phyloP scores from a whole-genome alignment of 2,888 invertebrate species.

The Drosophila paramelanica region DNA sequence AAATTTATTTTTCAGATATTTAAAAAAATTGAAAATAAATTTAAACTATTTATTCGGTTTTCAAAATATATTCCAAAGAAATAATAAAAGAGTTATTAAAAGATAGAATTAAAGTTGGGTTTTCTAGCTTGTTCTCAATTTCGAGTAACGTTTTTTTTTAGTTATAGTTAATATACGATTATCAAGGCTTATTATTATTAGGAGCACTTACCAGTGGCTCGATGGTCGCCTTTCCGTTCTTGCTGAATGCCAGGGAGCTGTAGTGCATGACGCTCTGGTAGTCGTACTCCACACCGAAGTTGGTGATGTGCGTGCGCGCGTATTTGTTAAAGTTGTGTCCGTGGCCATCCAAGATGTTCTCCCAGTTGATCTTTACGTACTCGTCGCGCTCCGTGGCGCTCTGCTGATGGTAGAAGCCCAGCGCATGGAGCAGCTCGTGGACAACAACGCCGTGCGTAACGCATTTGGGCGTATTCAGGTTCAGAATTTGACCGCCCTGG shows the following conservation, averaged over 20 bases:
- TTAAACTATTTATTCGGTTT: too few relatives aligned
- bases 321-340: slow-evolving; percentile 89
- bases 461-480: slow-evolving; percentile 86
- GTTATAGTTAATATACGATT: too few relatives aligned
- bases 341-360: slow-evolving; percentile 87
- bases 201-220: slow-evolving; percentile 85
- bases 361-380: slow-evolving; percentile 90
- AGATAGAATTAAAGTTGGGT: too few relatives aligned
- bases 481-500: slow-evolving; percentile 87
- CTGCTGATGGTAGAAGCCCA: slow-evolving; percentile 94
- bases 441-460: slow-evolving; percentile 88
- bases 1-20: too few relatives aligned
- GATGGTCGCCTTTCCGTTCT: slow-evolving; percentile 89
- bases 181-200: too few relatives aligned
- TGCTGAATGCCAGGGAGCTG: slow-evolving; percentile 88
- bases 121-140: too few relatives aligned
- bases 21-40: too few relatives aligned
- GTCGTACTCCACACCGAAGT: slow-evolving; percentile 89
- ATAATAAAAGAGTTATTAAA: too few relatives aligned
- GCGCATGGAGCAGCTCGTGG: slow-evolving; percentile 92
- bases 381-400: slow-evolving; percentile 91
- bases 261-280: slow-evolving; percentile 92
- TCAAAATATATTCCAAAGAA: too few relatives aligned
- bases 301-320: slow-evolving; percentile 87
- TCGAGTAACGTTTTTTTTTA: too few relatives aligned